phyloP scores from a whole-genome alignment of 2,797 vertebrate genomes.

The Sebastes elongatus region DNA sequence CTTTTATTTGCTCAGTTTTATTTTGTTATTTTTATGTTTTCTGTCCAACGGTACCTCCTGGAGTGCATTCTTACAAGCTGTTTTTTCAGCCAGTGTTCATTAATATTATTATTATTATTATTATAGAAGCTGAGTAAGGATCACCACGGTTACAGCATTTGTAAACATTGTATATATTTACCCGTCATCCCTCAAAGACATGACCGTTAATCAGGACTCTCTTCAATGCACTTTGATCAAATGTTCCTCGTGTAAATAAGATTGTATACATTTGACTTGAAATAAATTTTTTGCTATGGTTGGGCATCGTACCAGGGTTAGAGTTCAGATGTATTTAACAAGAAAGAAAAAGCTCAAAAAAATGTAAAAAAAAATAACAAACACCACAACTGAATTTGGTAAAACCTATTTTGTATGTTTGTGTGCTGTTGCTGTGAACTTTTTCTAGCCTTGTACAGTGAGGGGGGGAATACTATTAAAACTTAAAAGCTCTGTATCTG shows the following conservation, averaged over 20 bases:
- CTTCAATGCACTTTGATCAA: constrained; percentile 94
- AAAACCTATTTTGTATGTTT: constrained; percentile 97
- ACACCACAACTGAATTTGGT: constrained; percentile 84
- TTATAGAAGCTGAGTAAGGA: constrained; percentile 73
- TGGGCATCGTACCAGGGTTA: constrained; percentile 90
- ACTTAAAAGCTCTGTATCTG: constrained; percentile 72
- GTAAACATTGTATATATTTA: constrained; percentile 91
- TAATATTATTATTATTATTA: constrained; percentile 7
- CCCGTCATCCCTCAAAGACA: constrained; percentile 67
- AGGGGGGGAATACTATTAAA: constrained; percentile 31
- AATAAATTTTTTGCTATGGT: constrained; percentile 90
- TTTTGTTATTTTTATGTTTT: constrained; percentile 27
- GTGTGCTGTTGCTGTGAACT: constrained; percentile 86
- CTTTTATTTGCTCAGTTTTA: constrained; percentile 46
- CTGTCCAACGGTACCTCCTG: constrained; percentile 77
- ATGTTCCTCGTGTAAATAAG: constrained; percentile 94
- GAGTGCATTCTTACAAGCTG: constrained; percentile 83
- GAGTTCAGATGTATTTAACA: constrained; percentile 90
- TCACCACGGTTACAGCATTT: constrained; percentile 85
- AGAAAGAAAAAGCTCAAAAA: constrained; percentile 59
- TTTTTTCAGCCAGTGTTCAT: constrained; percentile 44
- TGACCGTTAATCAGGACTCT: constrained; percentile 88
- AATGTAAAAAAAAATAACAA: constrained; percentile 31
- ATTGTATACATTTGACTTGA: constrained; percentile 88
- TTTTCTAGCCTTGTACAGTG: constrained; percentile 86